phyloP scores from a whole-genome alignment of 2,888 invertebrate species.

The Protonemura montana region DNA sequence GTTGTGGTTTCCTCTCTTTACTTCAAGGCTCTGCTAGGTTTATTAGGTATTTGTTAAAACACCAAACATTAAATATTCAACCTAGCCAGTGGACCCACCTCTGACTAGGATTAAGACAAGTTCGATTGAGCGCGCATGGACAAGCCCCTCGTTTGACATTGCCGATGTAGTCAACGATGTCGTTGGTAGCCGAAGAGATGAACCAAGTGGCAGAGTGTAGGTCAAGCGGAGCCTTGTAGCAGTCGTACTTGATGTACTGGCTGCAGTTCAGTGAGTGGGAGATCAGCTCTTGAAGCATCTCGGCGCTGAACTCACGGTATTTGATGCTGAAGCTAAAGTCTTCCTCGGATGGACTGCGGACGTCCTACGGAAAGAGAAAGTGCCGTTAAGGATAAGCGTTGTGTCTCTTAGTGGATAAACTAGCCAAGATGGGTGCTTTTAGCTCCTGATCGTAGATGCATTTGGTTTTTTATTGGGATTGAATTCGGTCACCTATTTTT shows the following conservation, averaged over 20 bases:
- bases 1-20: too few species aligned
- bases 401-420: too few species aligned
- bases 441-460: too few species aligned
- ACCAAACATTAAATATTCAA: too few species aligned
- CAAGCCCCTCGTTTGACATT: conserved; percentile 73
- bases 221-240: conserved; percentile 86
- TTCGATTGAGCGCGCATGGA: conserved; percentile 62
- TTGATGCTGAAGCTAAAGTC: conserved; percentile 87
- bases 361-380: conserved; percentile 65
- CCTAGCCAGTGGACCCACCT: neutral
- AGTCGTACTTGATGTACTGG: conserved; percentile 89
- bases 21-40: too few species aligned
- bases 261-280: conserved; percentile 89
- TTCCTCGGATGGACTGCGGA: conserved; percentile 77
- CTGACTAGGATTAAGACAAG: neutral
- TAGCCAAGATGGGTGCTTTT: too few species aligned
- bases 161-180: conserved; percentile 84
- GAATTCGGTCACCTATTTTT: too few species aligned
- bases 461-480: too few species aligned
- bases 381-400: conserved; percentile 45
- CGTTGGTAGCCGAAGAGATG: conserved; percentile 77
- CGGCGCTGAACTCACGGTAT: conserved; percentile 87
- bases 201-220: conserved; percentile 91
- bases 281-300: conserved; percentile 89
- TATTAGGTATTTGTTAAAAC: too few species aligned